A percentile compares a stretch with the other conserved stretches of the same genome.
Conservation (phyloP, 2,888 invertebrate species). For the Elegia similella region DNA sequence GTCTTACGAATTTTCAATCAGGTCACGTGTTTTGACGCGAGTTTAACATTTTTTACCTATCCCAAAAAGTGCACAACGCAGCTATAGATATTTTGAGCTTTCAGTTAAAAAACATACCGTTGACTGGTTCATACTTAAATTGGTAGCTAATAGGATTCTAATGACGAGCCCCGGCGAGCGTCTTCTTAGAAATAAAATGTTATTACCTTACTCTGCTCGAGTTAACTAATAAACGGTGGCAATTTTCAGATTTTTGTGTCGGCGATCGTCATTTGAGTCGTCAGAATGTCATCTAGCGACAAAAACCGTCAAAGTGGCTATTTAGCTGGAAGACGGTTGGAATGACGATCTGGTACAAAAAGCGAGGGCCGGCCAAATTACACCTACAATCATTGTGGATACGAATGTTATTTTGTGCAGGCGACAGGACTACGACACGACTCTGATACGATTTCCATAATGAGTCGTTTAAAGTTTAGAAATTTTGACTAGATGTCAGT, state of each 20-base stretch:
- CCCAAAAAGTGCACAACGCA: too few species aligned
- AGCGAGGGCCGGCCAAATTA: constrained; percentile 54
- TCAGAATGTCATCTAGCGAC: constrained; percentile 57
- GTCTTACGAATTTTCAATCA: too few species aligned
- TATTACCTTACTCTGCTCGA: constrained; percentile 18
- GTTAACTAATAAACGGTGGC: constrained; percentile 7
- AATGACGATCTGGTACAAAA: constrained; percentile 53
- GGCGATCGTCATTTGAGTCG: constrained; percentile 41
- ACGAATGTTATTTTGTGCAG: neutral
- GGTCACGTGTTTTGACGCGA: too few species aligned
- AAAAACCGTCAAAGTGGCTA: constrained; percentile 51
- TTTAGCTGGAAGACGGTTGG: constrained; percentile 52
- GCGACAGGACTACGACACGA: constrained; percentile 33
- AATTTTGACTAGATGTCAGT: too few species aligned
- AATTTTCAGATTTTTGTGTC: constrained; percentile 19
- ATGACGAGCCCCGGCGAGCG: neutral
- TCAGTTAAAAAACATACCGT: too few species aligned
- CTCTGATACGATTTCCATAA: neutral
- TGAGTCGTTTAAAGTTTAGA: neutral
- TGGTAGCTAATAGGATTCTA: neutral
- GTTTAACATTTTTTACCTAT: too few species aligned
- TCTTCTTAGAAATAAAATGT: constrained; percentile 20
- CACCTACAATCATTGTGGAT: constrained; percentile 38
- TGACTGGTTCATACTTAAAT: too few species aligned
- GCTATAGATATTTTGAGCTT: too few species aligned